Percentiles rank a stretch among this genome's conserved stretches.
These are phyloP conservation scores for Gallinago jamesoni DNA, from an alignment of 2,113 vertebrate species.

Conservation along the genomic window DNA sequence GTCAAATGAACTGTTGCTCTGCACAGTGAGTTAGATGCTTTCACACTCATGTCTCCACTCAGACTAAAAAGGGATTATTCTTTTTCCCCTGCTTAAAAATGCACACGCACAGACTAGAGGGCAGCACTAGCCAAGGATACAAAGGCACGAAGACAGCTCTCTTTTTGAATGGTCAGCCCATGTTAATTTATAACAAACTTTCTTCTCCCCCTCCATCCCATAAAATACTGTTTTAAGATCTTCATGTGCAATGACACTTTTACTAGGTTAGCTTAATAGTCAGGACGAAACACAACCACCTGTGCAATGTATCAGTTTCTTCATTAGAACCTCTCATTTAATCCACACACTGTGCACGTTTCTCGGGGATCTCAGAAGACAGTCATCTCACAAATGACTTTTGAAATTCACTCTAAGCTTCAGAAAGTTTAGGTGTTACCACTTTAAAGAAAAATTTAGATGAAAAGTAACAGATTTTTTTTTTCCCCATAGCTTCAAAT, in stretches of 20 bases:
- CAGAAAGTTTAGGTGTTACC: background rate
- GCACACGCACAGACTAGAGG: background rate
- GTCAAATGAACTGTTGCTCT: background rate
- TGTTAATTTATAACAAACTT: background rate
- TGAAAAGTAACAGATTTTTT: background rate
- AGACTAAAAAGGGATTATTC: background rate
- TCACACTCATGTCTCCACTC: background rate
- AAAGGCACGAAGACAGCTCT: background rate
- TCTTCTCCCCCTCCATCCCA: background rate
- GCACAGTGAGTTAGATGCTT: background rate
- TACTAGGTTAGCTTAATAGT: background rate
- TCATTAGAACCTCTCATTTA: background rate
- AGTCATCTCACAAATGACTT: background rate
- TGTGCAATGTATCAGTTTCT: background rate
- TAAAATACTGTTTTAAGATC: background rate
- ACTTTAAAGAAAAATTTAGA: background rate
- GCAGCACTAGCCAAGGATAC: background rate
- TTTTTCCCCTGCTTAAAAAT: background rate
- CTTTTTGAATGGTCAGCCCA: background rate
- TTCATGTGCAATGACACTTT: background rate
- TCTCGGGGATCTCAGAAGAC: background rate
- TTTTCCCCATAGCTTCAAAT: background rate
- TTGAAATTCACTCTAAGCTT: background rate
- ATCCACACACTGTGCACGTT: background rate
- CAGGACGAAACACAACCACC: background rate